A percentile compares a stretch with the other conserved stretches of the same genome.
Evolutionary conservation across 2,797 vertebrate species (phyloP).

Genomic region (Eulemur albifrons): DNA sequence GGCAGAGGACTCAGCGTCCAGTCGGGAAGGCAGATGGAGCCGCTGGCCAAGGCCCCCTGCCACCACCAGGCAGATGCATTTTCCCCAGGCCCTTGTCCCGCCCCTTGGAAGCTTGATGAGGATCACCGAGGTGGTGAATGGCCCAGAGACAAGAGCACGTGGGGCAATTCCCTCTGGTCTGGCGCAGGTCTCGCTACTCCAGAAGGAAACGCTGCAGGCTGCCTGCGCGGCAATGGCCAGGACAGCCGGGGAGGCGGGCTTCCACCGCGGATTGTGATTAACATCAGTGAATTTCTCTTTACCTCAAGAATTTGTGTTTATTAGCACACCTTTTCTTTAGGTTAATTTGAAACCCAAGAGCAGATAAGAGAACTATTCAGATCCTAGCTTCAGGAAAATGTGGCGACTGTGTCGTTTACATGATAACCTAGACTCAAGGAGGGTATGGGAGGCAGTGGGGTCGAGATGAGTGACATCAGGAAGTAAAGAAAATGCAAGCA

Average conservation of each 20-base stretch:
- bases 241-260: neutral
- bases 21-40: neutral
- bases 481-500: neutral
- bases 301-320: neutral
- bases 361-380: neutral
- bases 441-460: rapidly evolving
- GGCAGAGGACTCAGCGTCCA: neutral
- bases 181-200: neutral
- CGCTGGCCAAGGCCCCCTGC: neutral
- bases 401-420: neutral
- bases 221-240: rapidly evolving
- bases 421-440: neutral
- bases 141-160: neutral
- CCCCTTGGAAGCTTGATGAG: neutral
- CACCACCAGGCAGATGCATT: neutral
- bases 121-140: neutral
- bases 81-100: neutral
- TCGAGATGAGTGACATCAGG: neutral
- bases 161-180: neutral
- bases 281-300: neutral
- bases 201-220: neutral
- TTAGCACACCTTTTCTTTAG: neutral
- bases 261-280: rapidly evolving
- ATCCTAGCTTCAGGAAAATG: neutral
- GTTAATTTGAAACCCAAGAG: neutral